Percentiles rank a stretch among this genome's conserved stretches.
These are phyloP conservation scores for Sarcophaga subvicina DNA, from an alignment of 2,888 invertebrate genomes.

Conservation along the genomic window DNA sequence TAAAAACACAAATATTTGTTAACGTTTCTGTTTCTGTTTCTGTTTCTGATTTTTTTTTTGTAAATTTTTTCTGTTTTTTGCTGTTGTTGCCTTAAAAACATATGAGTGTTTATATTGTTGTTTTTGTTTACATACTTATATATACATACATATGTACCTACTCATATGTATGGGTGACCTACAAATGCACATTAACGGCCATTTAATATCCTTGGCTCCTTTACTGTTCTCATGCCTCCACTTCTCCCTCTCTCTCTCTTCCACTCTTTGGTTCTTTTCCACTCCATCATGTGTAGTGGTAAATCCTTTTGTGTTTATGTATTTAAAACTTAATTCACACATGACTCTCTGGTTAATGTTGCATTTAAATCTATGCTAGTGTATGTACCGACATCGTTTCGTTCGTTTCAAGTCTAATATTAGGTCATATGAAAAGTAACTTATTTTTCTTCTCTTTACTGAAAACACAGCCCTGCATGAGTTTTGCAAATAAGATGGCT, in stretches of 20 bases:
- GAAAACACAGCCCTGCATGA: no score
- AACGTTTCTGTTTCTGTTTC: constrained; percentile 46
- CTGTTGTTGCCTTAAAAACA: background rate
- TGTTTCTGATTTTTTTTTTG: constrained; percentile 14
- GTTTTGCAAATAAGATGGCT: no score
- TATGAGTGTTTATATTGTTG: constrained; percentile 10
- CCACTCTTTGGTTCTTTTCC: background rate
- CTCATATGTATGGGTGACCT: constrained; percentile 35
- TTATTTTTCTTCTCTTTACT: no score
- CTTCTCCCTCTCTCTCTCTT: no score
- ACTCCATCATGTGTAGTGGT: background rate
- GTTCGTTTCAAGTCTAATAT: background rate
- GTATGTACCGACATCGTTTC: background rate
- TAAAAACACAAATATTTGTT: constrained; percentile 18
- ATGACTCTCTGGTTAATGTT: constrained; percentile 18
- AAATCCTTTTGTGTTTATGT: constrained; percentile 8
- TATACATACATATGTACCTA: background rate
- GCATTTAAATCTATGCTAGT: constrained; percentile 35
- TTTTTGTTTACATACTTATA: background rate
- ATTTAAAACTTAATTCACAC: constrained; percentile 45
- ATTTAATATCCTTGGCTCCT: constrained; percentile 30
- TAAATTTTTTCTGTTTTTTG: background rate
- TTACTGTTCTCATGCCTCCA: background rate
- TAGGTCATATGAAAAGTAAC: background rate
- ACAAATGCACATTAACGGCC: constrained; percentile 44